These are phyloP conservation scores for Cyanoramphus novaezelandiae DNA, from an alignment of 2,113 vertebrate species.

Conservation along the genomic window DNA sequence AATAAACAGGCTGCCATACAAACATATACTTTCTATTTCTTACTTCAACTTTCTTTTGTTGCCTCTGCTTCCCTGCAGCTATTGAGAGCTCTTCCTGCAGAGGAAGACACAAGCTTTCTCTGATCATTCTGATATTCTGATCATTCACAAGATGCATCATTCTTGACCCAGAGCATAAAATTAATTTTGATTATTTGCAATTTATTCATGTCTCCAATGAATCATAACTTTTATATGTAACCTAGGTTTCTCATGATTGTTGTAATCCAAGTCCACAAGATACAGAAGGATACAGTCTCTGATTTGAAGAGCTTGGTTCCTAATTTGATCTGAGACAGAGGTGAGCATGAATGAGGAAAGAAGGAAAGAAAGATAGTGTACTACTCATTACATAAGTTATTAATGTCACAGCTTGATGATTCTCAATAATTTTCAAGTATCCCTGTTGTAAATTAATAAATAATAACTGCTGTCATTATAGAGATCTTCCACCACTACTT, in stretches of 20 bases:
- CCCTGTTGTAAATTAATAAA: constrained; percentile 4
- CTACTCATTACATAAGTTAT: background rate
- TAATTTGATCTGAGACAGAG: background rate
- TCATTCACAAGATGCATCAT: background rate
- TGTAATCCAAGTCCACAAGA: background rate
- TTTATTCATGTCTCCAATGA: background rate
- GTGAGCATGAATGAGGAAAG: background rate
- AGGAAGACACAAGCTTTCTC: background rate
- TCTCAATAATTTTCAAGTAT: constrained; percentile 31
- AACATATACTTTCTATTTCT: background rate
- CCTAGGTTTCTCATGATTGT: background rate
- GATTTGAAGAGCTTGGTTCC: constrained; percentile 31
- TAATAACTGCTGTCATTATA: background rate
- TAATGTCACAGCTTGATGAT: background rate
- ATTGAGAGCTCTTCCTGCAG: background rate
- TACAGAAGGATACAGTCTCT: background rate
- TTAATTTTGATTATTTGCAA: constrained; percentile 23
- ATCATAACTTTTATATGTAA: background rate
- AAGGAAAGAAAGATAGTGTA: background rate
- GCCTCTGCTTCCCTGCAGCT: background rate
- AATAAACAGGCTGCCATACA: background rate
- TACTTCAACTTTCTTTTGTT: background rate
- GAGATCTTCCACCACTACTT: background rate
- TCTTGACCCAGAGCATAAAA: constrained; percentile 8
- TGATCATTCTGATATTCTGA: background rate